Conservation (phyloP, 2,888 invertebrate genomes). For the Coronaproctus castanopsis region DNA sequence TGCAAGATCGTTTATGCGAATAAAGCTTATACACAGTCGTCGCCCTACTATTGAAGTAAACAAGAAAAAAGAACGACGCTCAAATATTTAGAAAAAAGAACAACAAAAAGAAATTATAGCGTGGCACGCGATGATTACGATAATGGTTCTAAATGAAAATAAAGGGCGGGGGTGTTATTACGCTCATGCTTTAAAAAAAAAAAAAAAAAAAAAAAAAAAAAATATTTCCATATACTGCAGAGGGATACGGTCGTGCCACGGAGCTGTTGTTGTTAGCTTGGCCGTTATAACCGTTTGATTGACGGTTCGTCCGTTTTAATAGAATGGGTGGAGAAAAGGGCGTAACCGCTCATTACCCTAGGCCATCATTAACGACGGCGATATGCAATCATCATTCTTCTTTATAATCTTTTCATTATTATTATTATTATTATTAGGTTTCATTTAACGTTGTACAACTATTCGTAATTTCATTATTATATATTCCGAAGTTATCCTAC, state of each 20-base stretch:
- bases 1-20: no score
- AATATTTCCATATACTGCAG: background rate
- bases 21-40: no score
- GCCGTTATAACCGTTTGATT: constrained; percentile 10
- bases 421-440: background rate
- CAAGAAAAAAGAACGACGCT: no score
- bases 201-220: constrained; percentile 1
- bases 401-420: constrained; percentile 2
- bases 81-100: no score
- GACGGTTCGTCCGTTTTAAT: constrained; percentile 5
- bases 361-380: constrained; percentile 5
- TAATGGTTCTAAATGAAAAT: no score
- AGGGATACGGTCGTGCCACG: background rate
- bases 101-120: no score
- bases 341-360: constrained; percentile 9
- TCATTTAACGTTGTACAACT: no score
- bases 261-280: constrained; percentile 7
- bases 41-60: no score
- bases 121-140: no score
- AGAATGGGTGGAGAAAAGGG: constrained; percentile 9
- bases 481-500: no score
- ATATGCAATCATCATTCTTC: constrained; percentile 1
- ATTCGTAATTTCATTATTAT: no score
- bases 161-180: background rate
- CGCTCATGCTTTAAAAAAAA: background rate